Base-by-base conservation (phyloP, 2,888 invertebrate species). In the Synanthedon vespiformis region DNA sequence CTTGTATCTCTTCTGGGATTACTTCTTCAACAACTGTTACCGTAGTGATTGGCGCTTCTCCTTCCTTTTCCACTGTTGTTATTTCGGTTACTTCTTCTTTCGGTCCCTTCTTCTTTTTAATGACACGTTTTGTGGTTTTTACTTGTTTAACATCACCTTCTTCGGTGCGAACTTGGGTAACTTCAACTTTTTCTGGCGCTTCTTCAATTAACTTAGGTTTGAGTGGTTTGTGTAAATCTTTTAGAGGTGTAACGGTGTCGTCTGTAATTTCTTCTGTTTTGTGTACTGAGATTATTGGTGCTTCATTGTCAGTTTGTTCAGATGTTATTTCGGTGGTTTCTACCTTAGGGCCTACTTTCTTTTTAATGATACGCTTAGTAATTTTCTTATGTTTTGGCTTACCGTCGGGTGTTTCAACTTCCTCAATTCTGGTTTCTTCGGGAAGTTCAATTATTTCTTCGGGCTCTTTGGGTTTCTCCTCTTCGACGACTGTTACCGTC, bases 291-390 rank as follows among this genome's bases (percentile, higher is more conserved):
- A n/a, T n/a, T n/a, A n/a, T n/a, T n/a, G n/a, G 58, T 56, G 52
- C 58, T 56, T 67, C 56, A 44, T 61, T 57, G 8, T 76, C 70
- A 56, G 72, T 72, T 57, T 77, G 74, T 52, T 67, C 57, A n/a
- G 63, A 2, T 59, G 58, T 57, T 67, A 73, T 56, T 64, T 75
- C 58, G 62, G 72, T 62, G 56, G 79, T 63, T 63, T 78, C 69
- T 51, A 80, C 55, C 56, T 70, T 72, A 14, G 62, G 67, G 11
- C 70, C 78, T 40, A 68, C 60, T 56, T 70, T 64, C 59, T 70
- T 64, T 53, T 74, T 74, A 44, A 67, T 71, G 0, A 61, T 60
- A 47, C 64, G 61, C 55, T 69, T 73, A 51, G 65, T 59, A 60
- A 34, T 34, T 34, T 34, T 8, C 34, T 34, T 34, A 8, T 58